Base-by-base conservation (phyloP, 2,113 vertebrate genomes). In the Syngnathus typhle region DNA sequence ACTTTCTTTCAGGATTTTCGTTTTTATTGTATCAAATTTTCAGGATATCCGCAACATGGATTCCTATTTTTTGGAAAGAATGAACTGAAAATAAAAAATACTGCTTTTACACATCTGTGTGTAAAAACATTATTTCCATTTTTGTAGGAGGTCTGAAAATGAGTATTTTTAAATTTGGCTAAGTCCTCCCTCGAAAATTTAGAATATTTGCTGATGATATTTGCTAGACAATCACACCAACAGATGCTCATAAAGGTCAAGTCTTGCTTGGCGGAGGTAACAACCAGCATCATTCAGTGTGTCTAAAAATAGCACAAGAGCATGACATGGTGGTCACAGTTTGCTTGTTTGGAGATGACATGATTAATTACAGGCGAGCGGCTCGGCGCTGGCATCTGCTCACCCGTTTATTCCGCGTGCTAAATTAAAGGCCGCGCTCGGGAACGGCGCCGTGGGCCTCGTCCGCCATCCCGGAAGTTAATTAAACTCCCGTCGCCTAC, bases 321-420 rank as follows among this genome's bases (percentile, higher is more conserved):
- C 72, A 23, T 78, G 65, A 75, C 27, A 77, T 74, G 68, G 69
- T 77, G 70, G 65, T 70, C 66, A 32, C 27, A 32, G 70, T 84
- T 80, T 77, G 64, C 74, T 72, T 72, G 76, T 86, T 81, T 77
- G 73, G 78, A 72, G 81, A 80, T 75, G 37, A 76, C 63, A 68
- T 80, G 76, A 82, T 87, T 82, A 70, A 89, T 87, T 79, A 77
- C 10, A 60, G 70, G 63, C 59, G 68, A 76, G 69, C 21, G 54
- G 68, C 80, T 58, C 76, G 70, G 60, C 69, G 80, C 67, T 64
- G 69, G 52, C 65, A 70, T 76, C 68, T 71, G 71, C 73, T 74
- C 60, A 16, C 59, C 75, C 69, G 75, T 82, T 81, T 74, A 80
- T 69, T 74, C 65, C 71, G 64, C 32, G 36, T 41, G 55, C 71